Percentiles rank a stretch among this genome's conserved stretches.
These are phyloP conservation scores for Dreissena rostriformis DNA, from an alignment of 1,140 invertebrate species.

Conservation along the genomic window DNA sequence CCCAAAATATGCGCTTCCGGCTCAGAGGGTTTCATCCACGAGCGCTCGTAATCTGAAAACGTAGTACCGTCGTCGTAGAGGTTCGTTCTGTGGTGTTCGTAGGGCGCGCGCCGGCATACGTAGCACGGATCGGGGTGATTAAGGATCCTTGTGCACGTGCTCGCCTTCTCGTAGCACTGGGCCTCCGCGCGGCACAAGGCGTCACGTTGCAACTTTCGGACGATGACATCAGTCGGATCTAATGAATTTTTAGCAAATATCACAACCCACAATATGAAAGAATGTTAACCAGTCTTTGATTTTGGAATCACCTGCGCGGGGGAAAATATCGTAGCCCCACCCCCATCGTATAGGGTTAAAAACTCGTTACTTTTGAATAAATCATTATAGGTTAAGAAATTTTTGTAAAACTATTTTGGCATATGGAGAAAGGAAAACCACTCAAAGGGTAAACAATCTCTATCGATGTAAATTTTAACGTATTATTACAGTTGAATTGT, in stretches of 20 bases:
- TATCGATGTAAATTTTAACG: background rate
- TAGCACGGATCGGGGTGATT: constrained; percentile 45
- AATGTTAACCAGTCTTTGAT: background rate
- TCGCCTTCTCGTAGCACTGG: background rate
- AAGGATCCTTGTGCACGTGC: constrained; percentile 21
- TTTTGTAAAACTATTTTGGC: background rate
- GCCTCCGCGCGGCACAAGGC: background rate
- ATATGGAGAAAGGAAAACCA: background rate
- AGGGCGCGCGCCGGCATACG: constrained; percentile 18
- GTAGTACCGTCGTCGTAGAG: constrained; percentile 1
- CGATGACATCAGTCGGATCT: constrained; percentile 10
- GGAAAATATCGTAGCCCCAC: background rate
- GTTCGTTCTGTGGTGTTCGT: background rate
- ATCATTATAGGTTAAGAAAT: background rate
- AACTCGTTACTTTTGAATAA: background rate
- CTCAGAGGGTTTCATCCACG: background rate
- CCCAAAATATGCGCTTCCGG: background rate
- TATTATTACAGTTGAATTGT: background rate
- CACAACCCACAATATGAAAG: background rate
- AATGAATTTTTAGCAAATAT: background rate
- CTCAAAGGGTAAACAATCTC: background rate
- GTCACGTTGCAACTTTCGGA: constrained; percentile 6
- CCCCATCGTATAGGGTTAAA: background rate
- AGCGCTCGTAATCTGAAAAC: background rate
- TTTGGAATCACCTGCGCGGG: background rate